Base-by-base conservation (phyloP, 2,888 invertebrate genomes). In the Hymenopus coronatus region DNA sequence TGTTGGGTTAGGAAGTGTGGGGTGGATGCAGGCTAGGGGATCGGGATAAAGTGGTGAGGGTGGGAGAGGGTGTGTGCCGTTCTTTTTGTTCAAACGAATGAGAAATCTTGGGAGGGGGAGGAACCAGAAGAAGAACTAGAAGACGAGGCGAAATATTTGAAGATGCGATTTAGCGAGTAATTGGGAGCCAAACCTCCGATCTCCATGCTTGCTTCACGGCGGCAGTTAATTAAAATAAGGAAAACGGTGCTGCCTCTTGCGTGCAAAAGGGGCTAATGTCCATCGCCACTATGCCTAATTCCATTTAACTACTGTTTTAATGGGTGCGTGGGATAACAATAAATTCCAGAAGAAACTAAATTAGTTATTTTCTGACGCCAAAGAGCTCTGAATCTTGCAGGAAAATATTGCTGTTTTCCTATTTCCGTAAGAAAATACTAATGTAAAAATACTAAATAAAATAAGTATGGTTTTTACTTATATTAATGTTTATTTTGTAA, bases 181-280 rank as follows among this genome's bases (percentile, higher is more conserved):
- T 89, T 89, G 89, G 87, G 85, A 85, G 82, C 89, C 85, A 89
- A 89, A 89, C 46, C 89, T 88, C 54, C 87, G 87, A 89, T 89
- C 87, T 86, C 25, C 30, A 54, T 20, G 82, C n/a, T 82, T 82
- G 84, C 70, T 88, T 46, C 87, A 40, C 88, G 70, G 28, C 84
- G 33, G 28, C 88, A 89, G 89, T 89, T 89, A 89, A 89, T 89
- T 89, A 89, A 89, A 89, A 88, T 89, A 88, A 85, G 82, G 87
- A 82, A 87, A 87, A 87, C 27, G 87, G 82, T 27, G 81, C 81
- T 70, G 28, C 82, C 82, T 28, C 54, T 30, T 25, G 6, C 20
- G 20, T 87, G 87, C 87, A 87, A 87, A 9, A 87, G 82, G 81
- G 87, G 12, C 46, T 27, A 20, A 84, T 28, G 84, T 46, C 40